Base-by-base conservation (phyloP, 2,113 vertebrate genomes). In the Macrotis lagotis region DNA sequence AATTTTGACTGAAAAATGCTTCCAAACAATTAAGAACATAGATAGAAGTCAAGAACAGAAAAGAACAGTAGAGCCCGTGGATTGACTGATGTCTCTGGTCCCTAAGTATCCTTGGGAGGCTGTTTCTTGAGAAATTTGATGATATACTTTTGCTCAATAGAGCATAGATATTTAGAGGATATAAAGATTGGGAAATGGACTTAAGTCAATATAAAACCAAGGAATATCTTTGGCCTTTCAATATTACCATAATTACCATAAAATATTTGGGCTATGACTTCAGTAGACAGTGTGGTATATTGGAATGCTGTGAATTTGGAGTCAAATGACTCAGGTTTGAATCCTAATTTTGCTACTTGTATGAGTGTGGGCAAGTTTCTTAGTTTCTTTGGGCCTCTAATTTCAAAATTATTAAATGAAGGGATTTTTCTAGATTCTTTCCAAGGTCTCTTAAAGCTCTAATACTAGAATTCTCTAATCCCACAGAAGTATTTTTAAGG, bases 1-100 rank as follows among this genome's bases (percentile, higher is more conserved):
- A 95, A 96, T 97, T 98, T 98, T 98, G 96, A 97, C 96, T 98
- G 97, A 97, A 92, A 97, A 96, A 96, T 97, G 89, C 95, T 96
- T 98, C 66, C 92, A 37, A 93, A 97, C 53, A 96, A 50, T 97
- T 94, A 90, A 93, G 92, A 97, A 94, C 89, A 88, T 93, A 98
- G 97, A 37, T 93, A 59, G 90, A 28, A 28, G 28, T 59, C 24
- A 59, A 59, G 26, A 59, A 28, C 28, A 59, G n/a, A n/a, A n/a
- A n/a, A n/a, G n/a, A n/a, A n/a, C n/a, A n/a, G 16, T n/a, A 74
- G 66, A 74, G 37, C 16, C 66, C 37, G 8, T 74, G 66, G 66
- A 74, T 16, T 74, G 14, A 5, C 19, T n/a, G 31, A 37, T n/a
- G 19, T 44, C 19, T 83, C n/a, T 83, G 66, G 19, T 83, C 37